A percentile compares a stretch with the other conserved stretches of the same genome.
Evolutionary conservation across 2,797 vertebrate genomes (phyloP).

Genomic region (Hippoglossus hippoglossus): DNA sequence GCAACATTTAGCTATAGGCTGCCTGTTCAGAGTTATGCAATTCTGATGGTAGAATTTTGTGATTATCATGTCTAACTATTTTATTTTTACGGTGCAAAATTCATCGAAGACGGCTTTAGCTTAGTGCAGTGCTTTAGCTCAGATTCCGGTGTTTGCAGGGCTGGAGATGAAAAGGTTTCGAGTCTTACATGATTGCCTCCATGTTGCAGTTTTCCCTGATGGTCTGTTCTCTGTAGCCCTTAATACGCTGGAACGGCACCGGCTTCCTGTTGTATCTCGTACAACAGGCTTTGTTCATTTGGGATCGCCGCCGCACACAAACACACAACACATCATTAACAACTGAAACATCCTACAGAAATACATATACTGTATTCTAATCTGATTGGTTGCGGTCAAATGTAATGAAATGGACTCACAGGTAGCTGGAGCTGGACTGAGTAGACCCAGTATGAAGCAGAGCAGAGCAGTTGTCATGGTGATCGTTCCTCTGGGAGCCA

Average conservation of each 20-base stretch:
- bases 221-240: slow-evolving; percentile 72
- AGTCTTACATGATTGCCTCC: slow-evolving; percentile 83
- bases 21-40: slow-evolving; percentile 9
- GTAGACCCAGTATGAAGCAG: slow-evolving; percentile 54
- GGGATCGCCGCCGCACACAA: slow-evolving; percentile 39
- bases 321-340: slow-evolving; percentile 17
- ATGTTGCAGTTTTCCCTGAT: slow-evolving; percentile 72
- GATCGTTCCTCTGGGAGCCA: slow-evolving; percentile 60
- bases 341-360: neutral
- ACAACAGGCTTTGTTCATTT: slow-evolving; percentile 68
- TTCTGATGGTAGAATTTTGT: neutral
- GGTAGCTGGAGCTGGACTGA: slow-evolving; percentile 47
- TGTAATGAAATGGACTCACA: slow-evolving; percentile 66
- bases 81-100: slow-evolving; percentile 13
- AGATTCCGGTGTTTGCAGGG: neutral
- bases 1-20: neutral
- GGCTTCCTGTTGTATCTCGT: slow-evolving; percentile 63
- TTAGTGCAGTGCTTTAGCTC: neutral
- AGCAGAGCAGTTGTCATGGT: slow-evolving; percentile 43
- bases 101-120: neutral
- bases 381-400: neutral
- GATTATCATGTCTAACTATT: too few species aligned
- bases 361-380: neutral
- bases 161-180: neutral
- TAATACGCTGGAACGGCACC: slow-evolving; percentile 55